A percentile compares a stretch with the other conserved stretches of the same genome.
Conservation (phyloP, 2,888 invertebrate species). For the Cremastobaeus sp. region DNA sequence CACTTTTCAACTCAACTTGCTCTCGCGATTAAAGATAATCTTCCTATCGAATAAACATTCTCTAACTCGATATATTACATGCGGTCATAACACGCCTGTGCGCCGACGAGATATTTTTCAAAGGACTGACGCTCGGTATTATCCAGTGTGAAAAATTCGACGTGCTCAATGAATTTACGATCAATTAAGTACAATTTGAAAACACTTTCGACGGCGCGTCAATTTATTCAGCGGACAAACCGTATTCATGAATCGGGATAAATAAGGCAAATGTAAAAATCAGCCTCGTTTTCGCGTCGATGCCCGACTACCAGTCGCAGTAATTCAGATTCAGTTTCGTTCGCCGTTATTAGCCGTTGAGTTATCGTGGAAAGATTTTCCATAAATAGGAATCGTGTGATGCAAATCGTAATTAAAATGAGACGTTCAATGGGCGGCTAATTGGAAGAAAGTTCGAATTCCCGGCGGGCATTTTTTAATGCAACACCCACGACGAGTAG, state of each 20-base stretch:
- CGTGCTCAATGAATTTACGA: slow-evolving; percentile 40
- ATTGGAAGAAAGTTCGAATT: too few relatives aligned
- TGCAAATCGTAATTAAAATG: too few relatives aligned
- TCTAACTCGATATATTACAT: slow-evolving; percentile 41
- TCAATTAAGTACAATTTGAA: slow-evolving; percentile 53
- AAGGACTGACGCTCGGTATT: slow-evolving; percentile 32
- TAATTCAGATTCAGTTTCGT: slow-evolving; percentile 20
- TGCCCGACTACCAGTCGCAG: neutral
- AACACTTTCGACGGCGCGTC: slow-evolving; percentile 50
- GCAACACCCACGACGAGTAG: too few relatives aligned
- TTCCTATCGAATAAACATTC: slow-evolving; percentile 43
- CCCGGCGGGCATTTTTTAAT: too few relatives aligned
- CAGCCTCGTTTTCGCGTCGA: neutral
- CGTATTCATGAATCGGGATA: slow-evolving; percentile 50
- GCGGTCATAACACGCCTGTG: too few relatives aligned
- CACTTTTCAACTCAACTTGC: slow-evolving; percentile 25
- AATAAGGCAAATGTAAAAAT: slow-evolving; percentile 29
- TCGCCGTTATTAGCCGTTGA: too few relatives aligned
- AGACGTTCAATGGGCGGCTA: too few relatives aligned
- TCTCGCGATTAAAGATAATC: slow-evolving; percentile 49
- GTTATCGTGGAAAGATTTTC: too few relatives aligned
- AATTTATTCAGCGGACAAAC: slow-evolving; percentile 53
- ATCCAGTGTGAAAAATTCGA: slow-evolving; percentile 36
- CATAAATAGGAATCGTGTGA: too few relatives aligned
- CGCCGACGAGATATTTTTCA: slow-evolving; percentile 30